Conservation (phyloP, 2,797 vertebrate genomes). For the Clarias platycephalus region DNA sequence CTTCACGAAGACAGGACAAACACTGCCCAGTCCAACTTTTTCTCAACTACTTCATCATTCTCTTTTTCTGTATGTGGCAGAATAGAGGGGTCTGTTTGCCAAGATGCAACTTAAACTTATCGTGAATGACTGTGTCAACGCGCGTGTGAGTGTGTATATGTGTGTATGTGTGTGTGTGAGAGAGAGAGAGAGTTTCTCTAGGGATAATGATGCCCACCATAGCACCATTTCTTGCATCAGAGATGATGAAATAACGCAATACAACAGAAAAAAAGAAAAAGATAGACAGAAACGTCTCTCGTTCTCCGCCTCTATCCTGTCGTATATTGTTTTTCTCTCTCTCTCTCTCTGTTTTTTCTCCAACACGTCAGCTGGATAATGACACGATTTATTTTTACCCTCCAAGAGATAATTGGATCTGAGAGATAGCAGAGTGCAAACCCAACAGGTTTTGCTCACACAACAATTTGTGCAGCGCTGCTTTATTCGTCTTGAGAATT, state of each 20-base stretch:
- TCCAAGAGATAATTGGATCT: slow-evolving; percentile 46
- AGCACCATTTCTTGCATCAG: slow-evolving; percentile 47
- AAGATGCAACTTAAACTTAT: slow-evolving; percentile 17
- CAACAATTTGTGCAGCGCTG: background rate
- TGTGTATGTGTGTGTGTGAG: background rate
- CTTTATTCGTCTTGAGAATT: slow-evolving; percentile 24
- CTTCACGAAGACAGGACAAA: background rate
- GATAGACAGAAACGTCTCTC: slow-evolving; percentile 27
- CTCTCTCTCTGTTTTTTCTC: background rate
- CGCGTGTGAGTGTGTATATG: slow-evolving; percentile 7
- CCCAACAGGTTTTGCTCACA: slow-evolving; percentile 38
- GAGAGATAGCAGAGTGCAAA: slow-evolving; percentile 45
- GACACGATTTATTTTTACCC: slow-evolving; percentile 41
- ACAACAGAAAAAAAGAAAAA: slow-evolving; percentile 26
- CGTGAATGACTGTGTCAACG: slow-evolving; percentile 2
- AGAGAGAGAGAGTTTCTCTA: slow-evolving; percentile 37
- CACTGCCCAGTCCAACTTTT: slow-evolving; percentile 8
- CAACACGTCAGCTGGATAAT: slow-evolving; percentile 33
- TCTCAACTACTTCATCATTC: slow-evolving; percentile 16
- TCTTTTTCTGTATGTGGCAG: background rate
- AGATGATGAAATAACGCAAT: slow-evolving; percentile 48
- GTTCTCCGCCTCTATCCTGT: slow-evolving; percentile 15
- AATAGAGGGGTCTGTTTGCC: slow-evolving; percentile 9
- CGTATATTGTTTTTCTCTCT: slow-evolving; percentile 13
- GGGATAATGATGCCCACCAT: slow-evolving; percentile 51